phyloP scores from a whole-genome alignment of 2,113 vertebrate species.

The Oreamnos americanus region DNA sequence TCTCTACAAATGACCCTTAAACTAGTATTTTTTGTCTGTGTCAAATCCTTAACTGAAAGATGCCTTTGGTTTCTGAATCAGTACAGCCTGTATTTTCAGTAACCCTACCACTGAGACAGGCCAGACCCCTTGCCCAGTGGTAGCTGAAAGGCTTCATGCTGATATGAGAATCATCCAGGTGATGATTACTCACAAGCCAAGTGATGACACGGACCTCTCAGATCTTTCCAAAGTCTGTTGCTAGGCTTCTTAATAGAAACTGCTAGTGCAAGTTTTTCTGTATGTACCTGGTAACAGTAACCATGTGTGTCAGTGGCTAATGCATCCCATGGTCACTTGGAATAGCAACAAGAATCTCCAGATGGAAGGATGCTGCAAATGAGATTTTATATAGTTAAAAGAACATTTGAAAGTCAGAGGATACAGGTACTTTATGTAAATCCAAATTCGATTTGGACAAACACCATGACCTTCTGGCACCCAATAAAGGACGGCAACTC shows the following conservation, averaged over 20 bases:
- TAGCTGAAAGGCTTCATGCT: neutral
- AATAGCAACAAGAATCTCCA: slow-evolving; percentile 20
- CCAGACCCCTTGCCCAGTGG: neutral
- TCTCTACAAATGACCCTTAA: neutral
- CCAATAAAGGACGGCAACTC: neutral
- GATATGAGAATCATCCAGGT: neutral
- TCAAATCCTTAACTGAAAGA: neutral
- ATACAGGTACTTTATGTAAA: neutral
- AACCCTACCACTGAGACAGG: neutral
- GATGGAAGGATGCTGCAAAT: slow-evolving; percentile 17
- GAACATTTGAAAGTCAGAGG: slow-evolving; percentile 23
- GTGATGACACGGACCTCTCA: neutral
- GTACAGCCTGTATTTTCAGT: neutral
- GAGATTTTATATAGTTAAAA: slow-evolving; percentile 23
- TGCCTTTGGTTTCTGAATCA: neutral
- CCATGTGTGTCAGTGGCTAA: neutral
- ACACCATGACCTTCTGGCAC: neutral
- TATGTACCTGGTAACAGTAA: neutral
- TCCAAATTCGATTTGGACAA: neutral
- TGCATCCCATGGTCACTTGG: neutral
- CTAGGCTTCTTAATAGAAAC: neutral
- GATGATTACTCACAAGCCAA: neutral
- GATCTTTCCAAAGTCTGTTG: neutral
- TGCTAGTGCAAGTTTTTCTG: neutral
- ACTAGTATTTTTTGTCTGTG: neutral